Evolutionary conservation across 2,888 invertebrate genomes (phyloP).

Genomic region (Venusia cambrica): DNA sequence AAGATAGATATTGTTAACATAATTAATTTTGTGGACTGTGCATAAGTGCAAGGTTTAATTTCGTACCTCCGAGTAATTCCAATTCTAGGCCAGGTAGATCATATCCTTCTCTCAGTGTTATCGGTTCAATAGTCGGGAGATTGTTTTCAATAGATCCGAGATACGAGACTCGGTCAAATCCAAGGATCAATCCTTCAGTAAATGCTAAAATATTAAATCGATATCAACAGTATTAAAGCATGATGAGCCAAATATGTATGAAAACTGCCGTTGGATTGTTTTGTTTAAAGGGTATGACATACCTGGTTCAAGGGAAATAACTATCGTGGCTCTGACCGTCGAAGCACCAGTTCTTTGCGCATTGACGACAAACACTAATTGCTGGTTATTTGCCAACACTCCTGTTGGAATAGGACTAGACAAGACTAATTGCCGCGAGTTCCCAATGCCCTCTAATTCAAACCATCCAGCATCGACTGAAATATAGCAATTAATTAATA

Average conservation of each 20-base stretch:
- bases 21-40: not conserved
- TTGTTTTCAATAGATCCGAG: slow-evolving; percentile 31
- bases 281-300: too few relatives aligned
- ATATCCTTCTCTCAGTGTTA: slow-evolving; percentile 36
- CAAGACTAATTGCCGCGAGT: slow-evolving; percentile 25
- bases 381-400: slow-evolving; percentile 29
- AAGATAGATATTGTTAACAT: too few relatives aligned
- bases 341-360: slow-evolving; percentile 24
- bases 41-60: not conserved
- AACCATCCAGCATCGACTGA: slow-evolving; percentile 22
- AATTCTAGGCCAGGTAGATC: slow-evolving; percentile 32
- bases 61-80: slow-evolving; percentile 34
- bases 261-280: too few relatives aligned
- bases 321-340: too few relatives aligned
- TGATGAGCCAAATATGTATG: too few relatives aligned
- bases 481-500: too few relatives aligned
- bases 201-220: slow-evolving; percentile 11
- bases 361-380: slow-evolving; percentile 29
- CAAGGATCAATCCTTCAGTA: slow-evolving; percentile 24
- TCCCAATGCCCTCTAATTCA: slow-evolving; percentile 10
- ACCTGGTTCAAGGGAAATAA: too few relatives aligned
- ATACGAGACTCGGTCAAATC: slow-evolving; percentile 35
- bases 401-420: slow-evolving; percentile 30
- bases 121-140: slow-evolving; percentile 26
- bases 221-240: too few relatives aligned